Evolutionary conservation across 2,888 invertebrate species (phyloP).

Genomic region (Perizoma flavofasciatum): DNA sequence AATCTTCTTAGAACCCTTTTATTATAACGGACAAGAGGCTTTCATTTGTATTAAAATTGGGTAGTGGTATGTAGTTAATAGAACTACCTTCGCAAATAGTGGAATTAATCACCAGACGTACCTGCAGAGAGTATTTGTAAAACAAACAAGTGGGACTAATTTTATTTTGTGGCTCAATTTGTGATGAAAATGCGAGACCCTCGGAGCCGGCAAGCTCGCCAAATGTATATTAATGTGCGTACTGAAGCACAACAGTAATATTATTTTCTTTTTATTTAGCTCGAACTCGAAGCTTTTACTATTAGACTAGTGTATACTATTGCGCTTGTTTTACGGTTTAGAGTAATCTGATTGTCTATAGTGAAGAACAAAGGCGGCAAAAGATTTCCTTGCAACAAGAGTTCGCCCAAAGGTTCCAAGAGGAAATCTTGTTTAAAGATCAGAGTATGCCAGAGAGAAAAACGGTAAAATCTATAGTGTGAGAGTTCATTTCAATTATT

Average conservation of each 20-base stretch:
- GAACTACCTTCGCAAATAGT: conserved; percentile 34
- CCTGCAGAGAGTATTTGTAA: conserved; percentile 34
- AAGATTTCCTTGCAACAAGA: conserved; percentile 47
- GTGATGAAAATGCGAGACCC: conserved; percentile 66
- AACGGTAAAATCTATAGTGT: conserved; percentile 36
- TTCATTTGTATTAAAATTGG: conserved; percentile 49
- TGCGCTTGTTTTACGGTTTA: conserved; percentile 66
- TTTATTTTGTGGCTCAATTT: conserved; percentile 73
- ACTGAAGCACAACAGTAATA: conserved; percentile 72
- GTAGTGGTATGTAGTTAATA: conserved; percentile 29
- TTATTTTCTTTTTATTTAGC: conserved; percentile 75
- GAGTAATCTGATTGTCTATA: conserved; percentile 62
- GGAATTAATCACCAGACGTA: conserved; percentile 31
- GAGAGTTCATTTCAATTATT: conserved; percentile 43
- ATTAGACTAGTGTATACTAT: conserved; percentile 68
- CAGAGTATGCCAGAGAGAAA: conserved; percentile 44
- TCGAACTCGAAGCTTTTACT: conserved; percentile 70
- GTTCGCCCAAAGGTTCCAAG: conserved; percentile 42
- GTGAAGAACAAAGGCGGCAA: conserved; percentile 48
- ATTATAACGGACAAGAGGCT: conserved; percentile 43
- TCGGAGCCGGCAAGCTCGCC: conserved; percentile 47
- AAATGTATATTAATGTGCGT: conserved; percentile 81
- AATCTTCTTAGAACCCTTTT: conserved; percentile 53
- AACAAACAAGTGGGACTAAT: conserved; percentile 51
- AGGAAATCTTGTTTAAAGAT: conserved; percentile 46